Evolutionary conservation across 2,113 vertebrate species (phyloP), one percentile per base, ranked within the genome.

Genomic region (Dasyornis broadbenti): DNA sequence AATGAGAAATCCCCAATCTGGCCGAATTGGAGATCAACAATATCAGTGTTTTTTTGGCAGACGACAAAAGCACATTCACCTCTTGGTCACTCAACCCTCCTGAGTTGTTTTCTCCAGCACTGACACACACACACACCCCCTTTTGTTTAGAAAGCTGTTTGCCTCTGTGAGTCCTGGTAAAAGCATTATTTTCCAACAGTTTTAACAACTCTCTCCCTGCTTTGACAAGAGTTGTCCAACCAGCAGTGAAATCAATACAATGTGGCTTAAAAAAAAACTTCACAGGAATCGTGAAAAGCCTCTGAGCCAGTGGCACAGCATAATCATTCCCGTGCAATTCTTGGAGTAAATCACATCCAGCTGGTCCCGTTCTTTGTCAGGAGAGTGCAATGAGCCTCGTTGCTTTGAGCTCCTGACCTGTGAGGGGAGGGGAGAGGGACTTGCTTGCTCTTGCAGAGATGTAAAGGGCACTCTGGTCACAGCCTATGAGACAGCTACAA

Each of bases 181-280:
- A 90, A 91, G 9, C 64, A 63, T 72, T 59, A 52, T 80, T 80
- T 80, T 19, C 64, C 75, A 66, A 35, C 50, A 50, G 14, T 90
- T 91, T 83, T 80, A 45, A 47, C 82, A 77, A 7, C 53, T 40
- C 49, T 24, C 39, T 82, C 47, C 57, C 33, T 79, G 78, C 63
- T 94, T 94, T 92, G 90, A 80, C 86, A 80, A 59, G 42, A 44
- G 10, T 27, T 95, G 84, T 86, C 84, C 47, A 90, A 15, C 54
- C 50, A 66, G 30, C 35, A 65, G 24, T 39, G 80, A 82, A 97
- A 95, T 82, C 87, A 80, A 88, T 91, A 63, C 24, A 23, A 6
- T 9, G 33, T 31, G 37, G 20, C 54, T 87, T 82, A 16, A 84
- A 77, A 86, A 61, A 63, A 65, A 31, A 31, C 56, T 75, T 82